Evolutionary conservation across 2,888 invertebrate species (phyloP).

Genomic region (Euplagia quadripunctaria): DNA sequence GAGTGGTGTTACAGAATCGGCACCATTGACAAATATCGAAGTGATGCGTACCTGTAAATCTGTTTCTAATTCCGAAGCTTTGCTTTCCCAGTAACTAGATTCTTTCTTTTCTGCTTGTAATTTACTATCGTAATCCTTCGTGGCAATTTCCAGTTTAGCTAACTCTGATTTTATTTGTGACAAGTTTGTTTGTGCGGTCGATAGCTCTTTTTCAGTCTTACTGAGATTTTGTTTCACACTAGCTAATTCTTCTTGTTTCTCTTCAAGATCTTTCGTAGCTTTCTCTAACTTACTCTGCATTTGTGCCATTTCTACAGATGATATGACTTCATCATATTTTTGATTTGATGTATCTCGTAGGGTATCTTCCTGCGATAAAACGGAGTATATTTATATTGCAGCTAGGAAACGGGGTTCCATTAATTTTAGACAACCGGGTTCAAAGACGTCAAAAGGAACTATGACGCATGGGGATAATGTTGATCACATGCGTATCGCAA

Average conservation of each 20-base stretch:
- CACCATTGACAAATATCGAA: too few species aligned
- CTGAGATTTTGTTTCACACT: conserved; percentile 70
- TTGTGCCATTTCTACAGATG: conserved; percentile 83
- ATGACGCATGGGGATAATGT: conserved; percentile 10
- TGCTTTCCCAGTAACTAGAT: conserved; percentile 89
- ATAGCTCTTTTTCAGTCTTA: conserved; percentile 82
- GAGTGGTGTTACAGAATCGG: too few species aligned
- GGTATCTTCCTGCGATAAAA: conserved; percentile 72
- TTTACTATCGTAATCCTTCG: conserved; percentile 89
- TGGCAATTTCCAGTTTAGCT: conserved; percentile 81
- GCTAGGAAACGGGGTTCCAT: neutral
- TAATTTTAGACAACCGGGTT: neutral
- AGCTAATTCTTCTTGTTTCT: conserved; percentile 74
- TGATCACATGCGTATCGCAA: conserved; percentile 29
- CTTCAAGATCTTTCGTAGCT: conserved; percentile 69
- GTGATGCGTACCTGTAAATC: conserved; percentile 83
- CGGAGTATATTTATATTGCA: neutral
- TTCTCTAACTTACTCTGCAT: conserved; percentile 81
- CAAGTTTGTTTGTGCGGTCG: conserved; percentile 76
- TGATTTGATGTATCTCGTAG: conserved; percentile 79
- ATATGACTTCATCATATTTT: conserved; percentile 81
- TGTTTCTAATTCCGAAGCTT: conserved; percentile 87
- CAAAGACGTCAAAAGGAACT: neutral
- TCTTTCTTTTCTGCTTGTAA: conserved; percentile 88
- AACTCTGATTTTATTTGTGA: conserved; percentile 78